Percentiles rank a stretch among this genome's conserved stretches.
phyloP scores from a whole-genome alignment of 2,113 vertebrate species.

The Menidia beryllina region DNA sequence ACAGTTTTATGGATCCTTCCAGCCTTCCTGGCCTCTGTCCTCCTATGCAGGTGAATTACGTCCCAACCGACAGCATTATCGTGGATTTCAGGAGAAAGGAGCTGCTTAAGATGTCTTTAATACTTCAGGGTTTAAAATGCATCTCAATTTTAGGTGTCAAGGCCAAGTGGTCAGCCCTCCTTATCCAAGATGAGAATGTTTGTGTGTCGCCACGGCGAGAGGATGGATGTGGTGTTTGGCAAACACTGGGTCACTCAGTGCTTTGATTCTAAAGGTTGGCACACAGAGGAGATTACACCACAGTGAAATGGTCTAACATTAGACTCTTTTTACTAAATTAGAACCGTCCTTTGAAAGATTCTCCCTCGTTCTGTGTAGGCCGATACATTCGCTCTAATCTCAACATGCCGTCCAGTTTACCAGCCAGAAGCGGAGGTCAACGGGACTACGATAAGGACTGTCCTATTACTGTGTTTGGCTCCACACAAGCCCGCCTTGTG shows the following conservation, averaged over 20 bases:
- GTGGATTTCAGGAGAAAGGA: background rate
- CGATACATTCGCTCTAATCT: constrained; percentile 95
- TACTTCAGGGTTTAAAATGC: background rate
- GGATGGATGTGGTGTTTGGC: constrained; percentile 98
- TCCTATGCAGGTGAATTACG: constrained; percentile 87
- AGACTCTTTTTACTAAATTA: background rate
- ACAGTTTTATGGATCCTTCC: constrained; percentile 86
- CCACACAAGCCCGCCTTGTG: constrained; percentile 93
- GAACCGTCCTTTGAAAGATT: constrained; percentile 2
- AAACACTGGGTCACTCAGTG: constrained; percentile 98
- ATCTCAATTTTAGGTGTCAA: constrained; percentile 81
- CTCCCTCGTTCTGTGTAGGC: constrained; percentile 75
- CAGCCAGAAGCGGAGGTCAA: constrained; percentile 88
- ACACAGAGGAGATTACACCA: background rate
- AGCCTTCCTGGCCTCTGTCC: constrained; percentile 89
- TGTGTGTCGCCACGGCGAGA: constrained; percentile 96
- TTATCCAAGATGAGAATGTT: constrained; percentile 91
- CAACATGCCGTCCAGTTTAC: constrained; percentile 94
- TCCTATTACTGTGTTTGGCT: constrained; percentile 96
- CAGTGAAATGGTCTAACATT: no score
- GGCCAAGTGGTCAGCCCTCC: constrained; percentile 82
- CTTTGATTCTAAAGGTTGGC: constrained; percentile 96
- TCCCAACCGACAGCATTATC: background rate
- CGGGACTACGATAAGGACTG: constrained; percentile 96
- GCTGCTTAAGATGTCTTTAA: constrained; percentile 7